Base-by-base conservation (phyloP, 2,888 invertebrate species). In the Scrobipalpa atriplicella region DNA sequence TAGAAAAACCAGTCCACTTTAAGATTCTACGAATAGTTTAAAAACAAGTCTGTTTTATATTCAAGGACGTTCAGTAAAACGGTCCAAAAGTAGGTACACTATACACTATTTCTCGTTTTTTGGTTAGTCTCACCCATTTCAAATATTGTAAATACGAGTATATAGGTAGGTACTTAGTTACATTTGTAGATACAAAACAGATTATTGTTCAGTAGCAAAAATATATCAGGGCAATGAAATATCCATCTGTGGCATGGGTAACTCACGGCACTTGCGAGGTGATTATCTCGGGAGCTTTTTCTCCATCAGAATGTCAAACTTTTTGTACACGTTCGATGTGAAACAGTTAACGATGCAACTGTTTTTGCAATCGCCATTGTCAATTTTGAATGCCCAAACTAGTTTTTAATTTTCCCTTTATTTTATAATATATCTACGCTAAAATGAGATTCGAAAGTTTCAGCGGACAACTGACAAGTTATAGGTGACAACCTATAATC, bases 331-430 rank as follows among this genome's bases (percentile, higher is more conserved):
- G 73, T 76, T 77, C 74, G 76, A 77, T 75, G 72, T 70, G 70
- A 73, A 73, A 72, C 74, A 72, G 76, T 70, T 71, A 72, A 73
- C 70, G 66, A 68, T 72, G 72, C 72, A 70, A 70, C 69, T 69
- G 64, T 58, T 78, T 79, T 79, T 78, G 75, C 70, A 65, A 18
- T 66, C 69, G 43, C 61, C 66, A 67, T 68, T 72, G 72, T 73
- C 71, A 71, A 67, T 71, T 70, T 65, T 66, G 62, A 67, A 70
- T 62, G 68, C 60, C 64, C 69, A 68, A 77, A 78, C 69, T 74
- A 69, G 71, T 71, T 74, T 78, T 78, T 77, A 72, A 78, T 74
- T 73, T 72, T 73, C 69, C 72, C 72, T 43, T 13, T 43, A 13
- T 43, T 29, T 29, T 29, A n/a, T n/a, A n/a, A n/a, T n/a, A n/a